These are phyloP conservation scores for Melanotaenia maccullochi DNA, from an alignment of 2,797 vertebrate genomes.

Conservation along the genomic window DNA sequence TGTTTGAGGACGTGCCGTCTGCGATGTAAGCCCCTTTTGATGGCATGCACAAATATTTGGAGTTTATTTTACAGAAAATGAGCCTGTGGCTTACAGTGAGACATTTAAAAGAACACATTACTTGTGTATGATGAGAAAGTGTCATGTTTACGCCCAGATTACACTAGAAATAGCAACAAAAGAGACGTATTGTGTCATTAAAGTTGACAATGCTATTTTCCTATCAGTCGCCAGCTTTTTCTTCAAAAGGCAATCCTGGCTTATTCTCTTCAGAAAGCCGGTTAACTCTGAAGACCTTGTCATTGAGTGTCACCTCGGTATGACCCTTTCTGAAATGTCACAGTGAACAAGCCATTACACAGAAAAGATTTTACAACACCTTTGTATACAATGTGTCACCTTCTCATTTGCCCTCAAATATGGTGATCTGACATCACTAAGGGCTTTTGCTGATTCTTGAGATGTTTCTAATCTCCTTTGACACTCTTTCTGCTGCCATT, in stretches of 20 bases:
- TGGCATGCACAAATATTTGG: conserved; percentile 73
- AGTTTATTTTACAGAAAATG: conserved; percentile 63
- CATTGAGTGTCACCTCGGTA: conserved; percentile 58
- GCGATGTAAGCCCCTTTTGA: conserved; percentile 73
- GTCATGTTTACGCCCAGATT: conserved; percentile 59
- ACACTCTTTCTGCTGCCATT: conserved; percentile 76
- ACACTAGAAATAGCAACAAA: conserved; percentile 48
- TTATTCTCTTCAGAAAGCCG: conserved; percentile 28
- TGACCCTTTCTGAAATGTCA: conserved; percentile 70
- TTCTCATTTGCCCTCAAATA: conserved; percentile 76
- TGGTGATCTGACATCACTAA: conserved; percentile 70
- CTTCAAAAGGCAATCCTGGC: conserved; percentile 31
- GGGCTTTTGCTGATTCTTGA: conserved; percentile 51
- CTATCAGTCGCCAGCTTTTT: conserved; percentile 27
- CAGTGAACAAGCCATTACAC: conserved; percentile 48
- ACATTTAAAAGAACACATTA: conserved; percentile 54
- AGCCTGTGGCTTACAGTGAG: conserved; percentile 54
- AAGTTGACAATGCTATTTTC: conserved; percentile 45
- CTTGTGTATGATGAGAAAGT: conserved; percentile 43
- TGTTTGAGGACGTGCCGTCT: conserved; percentile 78
- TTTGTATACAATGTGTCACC: conserved; percentile 70
- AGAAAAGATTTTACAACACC: conserved; percentile 64
- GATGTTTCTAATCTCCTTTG: conserved; percentile 75
- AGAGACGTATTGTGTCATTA: conserved; percentile 26
- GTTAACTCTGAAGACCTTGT: conserved; percentile 45